These are phyloP conservation scores for Drosophila micromelanica DNA, from an alignment of 1,140 invertebrate genomes.

Conservation along the genomic window DNA sequence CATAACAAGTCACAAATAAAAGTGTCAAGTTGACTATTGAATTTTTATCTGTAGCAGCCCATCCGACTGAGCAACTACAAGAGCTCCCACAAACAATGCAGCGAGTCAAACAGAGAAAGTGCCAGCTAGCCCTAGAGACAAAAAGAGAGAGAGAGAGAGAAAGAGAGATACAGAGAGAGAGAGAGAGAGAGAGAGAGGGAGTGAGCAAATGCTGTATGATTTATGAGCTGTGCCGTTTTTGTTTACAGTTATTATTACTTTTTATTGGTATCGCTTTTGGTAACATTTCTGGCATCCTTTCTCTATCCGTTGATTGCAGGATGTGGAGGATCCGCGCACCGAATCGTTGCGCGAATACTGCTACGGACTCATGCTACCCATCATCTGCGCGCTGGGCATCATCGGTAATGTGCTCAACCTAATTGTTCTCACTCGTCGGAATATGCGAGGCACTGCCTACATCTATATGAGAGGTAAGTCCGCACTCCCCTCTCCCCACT, in stretches of 20 bases:
- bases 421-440: conserved; percentile 89
- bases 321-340: conserved; percentile 86
- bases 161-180: background rate
- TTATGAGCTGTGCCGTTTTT: conserved; percentile 60
- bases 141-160: background rate
- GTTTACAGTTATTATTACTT: conserved; percentile 45
- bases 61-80: conserved; percentile 35
- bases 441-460: conserved; percentile 91
- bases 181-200: background rate
- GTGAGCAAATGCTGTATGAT: conserved; percentile 52
- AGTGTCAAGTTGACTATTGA: conserved; percentile 82
- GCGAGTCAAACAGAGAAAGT: background rate
- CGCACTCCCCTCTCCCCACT: background rate
- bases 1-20: conserved; percentile 75
- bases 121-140: background rate
- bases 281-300: conserved; percentile 13
- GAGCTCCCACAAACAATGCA: conserved; percentile 19
- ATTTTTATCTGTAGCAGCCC: conserved; percentile 71
- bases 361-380: conserved; percentile 89
- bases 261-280: conserved; percentile 30
- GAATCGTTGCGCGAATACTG: conserved; percentile 87
- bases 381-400: conserved; percentile 89
- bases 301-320: conserved; percentile 36
- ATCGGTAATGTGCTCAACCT: conserved; percentile 90
- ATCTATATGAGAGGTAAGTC: conserved; percentile 91